phyloP scores from a whole-genome alignment of 1,140 invertebrate genomes.

The Halesus radiatus region DNA sequence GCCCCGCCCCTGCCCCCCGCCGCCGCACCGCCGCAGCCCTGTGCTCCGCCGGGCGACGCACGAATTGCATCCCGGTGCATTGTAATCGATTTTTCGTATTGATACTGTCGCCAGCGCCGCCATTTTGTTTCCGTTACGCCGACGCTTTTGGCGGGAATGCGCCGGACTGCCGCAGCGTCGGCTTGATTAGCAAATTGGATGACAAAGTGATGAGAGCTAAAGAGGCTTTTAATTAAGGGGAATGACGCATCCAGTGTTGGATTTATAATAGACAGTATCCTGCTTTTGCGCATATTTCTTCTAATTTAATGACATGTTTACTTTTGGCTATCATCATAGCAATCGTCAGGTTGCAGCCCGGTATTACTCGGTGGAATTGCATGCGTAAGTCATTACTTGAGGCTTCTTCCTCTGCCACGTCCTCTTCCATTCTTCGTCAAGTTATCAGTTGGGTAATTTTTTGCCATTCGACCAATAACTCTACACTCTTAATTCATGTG shows the following conservation, averaged over 20 bases:
- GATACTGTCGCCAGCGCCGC: conserved; percentile 14
- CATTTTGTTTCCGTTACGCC: conserved; percentile 17
- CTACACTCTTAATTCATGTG: too few species aligned
- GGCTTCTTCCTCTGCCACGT: too few species aligned
- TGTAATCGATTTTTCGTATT: conserved; percentile 37
- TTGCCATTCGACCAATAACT: too few species aligned
- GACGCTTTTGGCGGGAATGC: conserved; percentile 22
- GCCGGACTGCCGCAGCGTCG: background rate
- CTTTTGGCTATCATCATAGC: too few species aligned
- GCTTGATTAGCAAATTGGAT: background rate
- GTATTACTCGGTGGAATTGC: too few species aligned
- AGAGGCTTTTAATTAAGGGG: too few species aligned
- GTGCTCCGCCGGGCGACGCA: background rate
- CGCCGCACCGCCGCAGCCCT: background rate
- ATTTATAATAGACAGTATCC: too few species aligned
- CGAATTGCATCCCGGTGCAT: conserved; percentile 30
- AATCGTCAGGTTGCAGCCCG: too few species aligned
- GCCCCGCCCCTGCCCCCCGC: background rate
- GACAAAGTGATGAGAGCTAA: too few species aligned
- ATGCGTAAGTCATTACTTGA: too few species aligned
- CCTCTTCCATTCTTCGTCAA: too few species aligned
- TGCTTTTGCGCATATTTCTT: background rate
- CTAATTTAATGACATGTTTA: background rate
- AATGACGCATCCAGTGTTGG: background rate
- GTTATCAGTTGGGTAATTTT: too few species aligned